A percentile compares a stretch with the other conserved stretches of the same genome.
phyloP scores from a whole-genome alignment of 2,888 invertebrate species.

The Plutella xylostella region DNA sequence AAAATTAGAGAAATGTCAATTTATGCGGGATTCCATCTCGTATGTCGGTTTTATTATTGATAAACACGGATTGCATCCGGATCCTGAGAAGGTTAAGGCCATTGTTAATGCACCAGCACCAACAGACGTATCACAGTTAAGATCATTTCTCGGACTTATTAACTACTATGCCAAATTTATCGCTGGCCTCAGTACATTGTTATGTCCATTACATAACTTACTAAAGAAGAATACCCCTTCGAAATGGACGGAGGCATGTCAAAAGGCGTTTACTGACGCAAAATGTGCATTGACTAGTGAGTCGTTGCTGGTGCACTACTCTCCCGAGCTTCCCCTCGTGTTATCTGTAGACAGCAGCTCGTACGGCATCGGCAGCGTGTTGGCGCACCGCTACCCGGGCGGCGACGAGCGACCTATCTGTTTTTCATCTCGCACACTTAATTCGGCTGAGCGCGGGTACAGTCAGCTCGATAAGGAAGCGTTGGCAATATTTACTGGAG shows the following conservation, averaged over 20 bases:
- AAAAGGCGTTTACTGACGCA: background rate
- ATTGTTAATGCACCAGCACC: background rate
- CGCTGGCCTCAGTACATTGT: background rate
- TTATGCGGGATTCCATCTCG: background rate
- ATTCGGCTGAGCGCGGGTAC: slow-evolving; percentile 19
- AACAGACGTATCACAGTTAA: background rate
- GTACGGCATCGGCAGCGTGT: slow-evolving; percentile 2
- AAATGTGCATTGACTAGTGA: background rate
- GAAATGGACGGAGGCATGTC: background rate
- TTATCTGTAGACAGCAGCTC: background rate
- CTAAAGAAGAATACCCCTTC: background rate
- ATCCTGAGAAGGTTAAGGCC: background rate
- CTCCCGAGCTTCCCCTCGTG: background rate
- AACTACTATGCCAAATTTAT: slow-evolving; percentile 17
- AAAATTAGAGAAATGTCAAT: background rate
- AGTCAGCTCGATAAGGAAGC: slow-evolving; percentile 25
- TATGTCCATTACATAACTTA: background rate
- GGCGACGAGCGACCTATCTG: slow-evolving; percentile 5
- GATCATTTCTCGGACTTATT: background rate
- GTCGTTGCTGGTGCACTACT: background rate
- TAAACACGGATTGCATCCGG: background rate
- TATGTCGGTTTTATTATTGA: background rate
- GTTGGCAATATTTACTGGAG: slow-evolving; percentile 20
- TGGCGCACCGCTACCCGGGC: slow-evolving; percentile 1
- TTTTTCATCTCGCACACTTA: slow-evolving; percentile 3